Percentiles rank a stretch among this genome's conserved stretches.
Evolutionary conservation across 2,113 vertebrate genomes (phyloP).

Genomic region (Pyrgilauda ruficollis): DNA sequence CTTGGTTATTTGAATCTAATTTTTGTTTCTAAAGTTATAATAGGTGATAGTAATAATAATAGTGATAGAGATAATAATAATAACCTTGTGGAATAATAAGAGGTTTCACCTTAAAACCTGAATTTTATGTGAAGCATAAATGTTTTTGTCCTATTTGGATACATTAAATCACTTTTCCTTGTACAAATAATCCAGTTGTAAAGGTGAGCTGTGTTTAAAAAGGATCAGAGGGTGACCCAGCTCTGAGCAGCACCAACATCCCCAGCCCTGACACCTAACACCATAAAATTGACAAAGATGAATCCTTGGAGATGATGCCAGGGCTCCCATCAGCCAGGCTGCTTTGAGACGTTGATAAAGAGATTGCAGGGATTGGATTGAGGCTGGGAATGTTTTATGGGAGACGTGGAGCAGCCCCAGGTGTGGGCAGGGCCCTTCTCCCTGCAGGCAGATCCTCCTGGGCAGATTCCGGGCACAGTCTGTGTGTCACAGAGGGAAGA

Average conservation of each 20-base stretch:
- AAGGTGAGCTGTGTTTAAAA: background rate
- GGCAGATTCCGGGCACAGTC: background rate
- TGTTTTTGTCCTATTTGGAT: background rate
- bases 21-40: background rate
- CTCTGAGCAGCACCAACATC: background rate
- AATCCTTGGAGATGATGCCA: background rate
- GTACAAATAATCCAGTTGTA: background rate
- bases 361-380: background rate
- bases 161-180: background rate
- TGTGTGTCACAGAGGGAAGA: background rate
- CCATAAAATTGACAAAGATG: background rate
- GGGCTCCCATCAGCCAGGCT: background rate
- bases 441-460: background rate
- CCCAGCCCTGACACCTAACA: background rate
- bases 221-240: background rate
- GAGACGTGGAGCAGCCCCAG: background rate
- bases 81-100: background rate
- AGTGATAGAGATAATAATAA: background rate
- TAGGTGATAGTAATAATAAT: background rate
- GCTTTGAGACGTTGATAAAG: background rate
- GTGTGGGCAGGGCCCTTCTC: background rate
- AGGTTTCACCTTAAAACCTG: background rate
- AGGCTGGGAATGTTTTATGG: background rate
- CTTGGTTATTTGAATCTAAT: background rate
- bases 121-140: background rate